Conservation (phyloP, 2,797 vertebrate genomes). For the Numenius phaeopus region DNA sequence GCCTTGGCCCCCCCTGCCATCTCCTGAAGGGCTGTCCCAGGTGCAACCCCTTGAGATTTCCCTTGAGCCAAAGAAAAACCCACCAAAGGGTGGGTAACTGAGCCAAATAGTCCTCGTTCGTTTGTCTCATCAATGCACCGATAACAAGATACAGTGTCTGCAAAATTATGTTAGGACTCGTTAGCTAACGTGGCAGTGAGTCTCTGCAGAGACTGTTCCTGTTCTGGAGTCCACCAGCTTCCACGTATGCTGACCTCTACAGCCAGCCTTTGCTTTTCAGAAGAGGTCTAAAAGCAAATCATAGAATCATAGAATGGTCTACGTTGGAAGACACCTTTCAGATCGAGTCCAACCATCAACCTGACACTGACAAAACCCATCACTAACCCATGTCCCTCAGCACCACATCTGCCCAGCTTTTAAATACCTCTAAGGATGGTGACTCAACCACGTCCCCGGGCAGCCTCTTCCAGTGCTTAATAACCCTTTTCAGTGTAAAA, state of each 20-base stretch:
- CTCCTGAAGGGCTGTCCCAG: background rate
- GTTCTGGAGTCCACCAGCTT: background rate
- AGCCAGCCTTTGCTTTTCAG: background rate
- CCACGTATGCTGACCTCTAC: accelerated
- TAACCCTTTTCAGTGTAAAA: no score
- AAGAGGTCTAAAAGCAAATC: background rate
- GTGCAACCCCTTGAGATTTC: background rate
- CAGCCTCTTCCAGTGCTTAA: no score
- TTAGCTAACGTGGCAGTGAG: background rate
- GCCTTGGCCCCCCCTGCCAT: background rate
- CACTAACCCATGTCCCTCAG: no score
- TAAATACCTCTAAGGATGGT: no score
- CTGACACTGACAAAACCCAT: no score
- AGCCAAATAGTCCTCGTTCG: background rate
- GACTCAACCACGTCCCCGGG: no score
- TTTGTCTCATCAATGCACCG: accelerated
- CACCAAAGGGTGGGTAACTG: background rate
- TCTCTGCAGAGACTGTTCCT: background rate
- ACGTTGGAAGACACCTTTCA: no score
- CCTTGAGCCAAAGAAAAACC: background rate
- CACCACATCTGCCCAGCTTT: no score
- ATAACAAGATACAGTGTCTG: background rate
- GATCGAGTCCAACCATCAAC: no score
- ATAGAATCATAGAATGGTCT: no score
- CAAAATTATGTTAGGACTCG: background rate